phyloP scores from a whole-genome alignment of 2,888 invertebrate genomes.

The Lasius platythorax region DNA sequence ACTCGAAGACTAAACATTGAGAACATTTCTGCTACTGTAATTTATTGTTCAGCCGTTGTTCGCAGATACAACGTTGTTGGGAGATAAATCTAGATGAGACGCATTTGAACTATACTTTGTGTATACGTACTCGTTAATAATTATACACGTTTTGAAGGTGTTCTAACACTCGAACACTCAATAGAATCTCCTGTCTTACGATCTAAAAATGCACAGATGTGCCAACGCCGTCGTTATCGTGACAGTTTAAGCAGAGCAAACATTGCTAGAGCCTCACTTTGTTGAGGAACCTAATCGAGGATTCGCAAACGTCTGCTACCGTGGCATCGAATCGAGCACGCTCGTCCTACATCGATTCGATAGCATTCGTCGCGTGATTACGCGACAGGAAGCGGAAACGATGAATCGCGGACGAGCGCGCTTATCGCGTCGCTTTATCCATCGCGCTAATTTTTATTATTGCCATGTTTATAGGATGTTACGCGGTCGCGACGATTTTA shows the following conservation, averaged over 20 bases:
- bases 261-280: conserved; percentile 4
- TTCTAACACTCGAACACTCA: neutral
- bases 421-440: conserved; percentile 75
- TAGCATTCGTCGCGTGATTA: conserved; percentile 37
- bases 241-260: conserved; percentile 42
- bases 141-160: neutral
- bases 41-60: conserved; percentile 40
- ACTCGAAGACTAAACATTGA: conserved; percentile 54
- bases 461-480: conserved; percentile 50
- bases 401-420: conserved; percentile 73
- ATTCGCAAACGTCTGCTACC: conserved; percentile 46
- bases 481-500: conserved; percentile 43
- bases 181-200: neutral
- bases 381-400: conserved; percentile 75
- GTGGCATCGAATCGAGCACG: conserved; percentile 32
- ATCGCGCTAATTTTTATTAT: conserved; percentile 67
- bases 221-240: conserved; percentile 39
- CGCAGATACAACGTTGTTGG: neutral
- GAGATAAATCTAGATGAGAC: conserved; percentile 35
- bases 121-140: neutral
- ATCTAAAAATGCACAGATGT: conserved; percentile 19
- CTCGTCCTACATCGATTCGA: conserved; percentile 49
- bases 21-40: conserved; percentile 47
- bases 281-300: conserved; percentile 44
- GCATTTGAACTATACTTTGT: conserved; percentile 18